Evolutionary conservation across 2,797 vertebrate genomes (phyloP).

Genomic region (Percopsis omiscomaycus): DNA sequence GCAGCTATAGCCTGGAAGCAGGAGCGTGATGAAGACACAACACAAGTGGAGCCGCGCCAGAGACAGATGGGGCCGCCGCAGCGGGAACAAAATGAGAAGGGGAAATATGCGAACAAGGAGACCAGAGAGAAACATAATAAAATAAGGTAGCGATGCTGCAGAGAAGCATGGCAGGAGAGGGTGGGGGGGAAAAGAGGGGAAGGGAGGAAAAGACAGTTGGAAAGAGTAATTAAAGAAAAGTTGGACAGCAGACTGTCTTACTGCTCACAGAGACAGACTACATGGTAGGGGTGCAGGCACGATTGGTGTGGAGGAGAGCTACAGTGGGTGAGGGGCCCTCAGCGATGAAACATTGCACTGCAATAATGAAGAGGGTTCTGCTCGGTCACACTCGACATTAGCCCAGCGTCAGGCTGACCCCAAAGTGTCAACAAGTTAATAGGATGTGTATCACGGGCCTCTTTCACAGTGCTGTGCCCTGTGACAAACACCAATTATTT

Average conservation of each 20-base stretch:
- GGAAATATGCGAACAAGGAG: conserved; percentile 52
- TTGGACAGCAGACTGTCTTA: conserved; percentile 18
- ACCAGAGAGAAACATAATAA: conserved; percentile 66
- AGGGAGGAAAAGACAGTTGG: conserved; percentile 47
- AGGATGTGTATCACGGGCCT: conserved; percentile 71
- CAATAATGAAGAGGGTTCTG: conserved; percentile 81
- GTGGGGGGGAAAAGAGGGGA: conserved; percentile 33
- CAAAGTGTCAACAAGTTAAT: conserved; percentile 82
- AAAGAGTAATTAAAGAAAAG: conserved; percentile 31
- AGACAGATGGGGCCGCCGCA: conserved; percentile 59
- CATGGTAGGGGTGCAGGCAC: conserved; percentile 26
- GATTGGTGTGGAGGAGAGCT: conserved; percentile 25
- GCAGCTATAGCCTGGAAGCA: conserved; percentile 44
- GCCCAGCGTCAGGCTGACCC: conserved; percentile 75
- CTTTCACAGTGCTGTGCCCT: conserved; percentile 62
- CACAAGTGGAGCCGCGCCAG: conserved; percentile 38
- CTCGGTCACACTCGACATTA: conserved; percentile 80
- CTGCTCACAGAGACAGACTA: conserved; percentile 34
- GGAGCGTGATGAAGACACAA: conserved; percentile 47
- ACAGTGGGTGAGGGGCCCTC: conserved; percentile 57
- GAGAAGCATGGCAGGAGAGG: conserved; percentile 42
- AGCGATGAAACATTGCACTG: conserved; percentile 74
- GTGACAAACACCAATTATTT: conserved; percentile 66
- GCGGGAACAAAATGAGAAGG: conserved; percentile 61
- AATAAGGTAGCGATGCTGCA: conserved; percentile 57